Evolutionary conservation across 2,113 vertebrate genomes (phyloP), one percentile per base, ranked within the genome.

Genomic region (Condylura cristata): DNA sequence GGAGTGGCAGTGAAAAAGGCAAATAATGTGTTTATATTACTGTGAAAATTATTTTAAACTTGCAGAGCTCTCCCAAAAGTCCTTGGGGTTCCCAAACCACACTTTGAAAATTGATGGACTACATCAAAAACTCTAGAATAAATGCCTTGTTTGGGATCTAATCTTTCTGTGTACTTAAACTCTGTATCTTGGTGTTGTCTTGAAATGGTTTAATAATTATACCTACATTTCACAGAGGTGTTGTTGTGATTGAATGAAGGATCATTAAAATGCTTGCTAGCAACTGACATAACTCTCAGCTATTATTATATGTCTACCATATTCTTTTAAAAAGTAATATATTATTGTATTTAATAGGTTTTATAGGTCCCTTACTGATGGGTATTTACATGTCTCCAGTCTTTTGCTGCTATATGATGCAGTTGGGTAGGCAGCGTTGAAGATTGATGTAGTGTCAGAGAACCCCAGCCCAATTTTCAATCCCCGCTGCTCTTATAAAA

Each of bases 171-270:
- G 20, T 65, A 72, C 46, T 60, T 79, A 72, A 78, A 17, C 70
- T 85, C 58, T 88, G 24, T 51, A 58, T n/a, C 32, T 74, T 44
- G 70, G 16, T 74, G n/a, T 30, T 74, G 17, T 79, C 56, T 84
- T 34, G 48, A 91, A 85, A 51, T 68, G 48, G n/a, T 58, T 48
- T 91, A 51, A 32, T 82, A 60, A 84, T 91, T 58, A 74, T 39
- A 71, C 28, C 30, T 68, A 22, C 58, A 71, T 68, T 91, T 66
- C 65, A 85, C 32, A 34, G 22, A 83, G 53, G 48, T 83, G 46
- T n/a, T 78, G 13, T 58, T 80, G 65, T 46, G n/a, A 72, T 88
- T 95, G 87, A 95, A 90, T 74, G n/a, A 78, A 71, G 11, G 76
- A 51, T 76, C 83, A 95, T 70, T 53, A 72, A 91, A 85, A 48